phyloP scores from a whole-genome alignment of 37 sponge, comb jelly and placozoan species.

The Chondrilla cf. caribensis region DNA sequence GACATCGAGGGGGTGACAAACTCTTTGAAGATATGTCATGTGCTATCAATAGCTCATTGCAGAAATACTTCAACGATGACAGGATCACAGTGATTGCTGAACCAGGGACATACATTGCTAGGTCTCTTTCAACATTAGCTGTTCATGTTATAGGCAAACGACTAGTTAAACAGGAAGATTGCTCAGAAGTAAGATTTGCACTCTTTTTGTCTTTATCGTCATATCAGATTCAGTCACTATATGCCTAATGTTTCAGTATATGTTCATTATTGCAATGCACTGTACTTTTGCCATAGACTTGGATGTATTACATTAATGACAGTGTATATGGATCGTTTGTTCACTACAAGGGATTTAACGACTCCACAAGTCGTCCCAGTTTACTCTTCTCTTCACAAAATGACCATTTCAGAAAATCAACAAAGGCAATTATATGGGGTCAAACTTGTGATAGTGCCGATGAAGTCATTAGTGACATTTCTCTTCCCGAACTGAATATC shows the following conservation, averaged over 20 bases:
- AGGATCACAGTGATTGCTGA: too few relatives aligned
- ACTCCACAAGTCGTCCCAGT: background rate
- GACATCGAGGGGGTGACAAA: conserved; percentile 27
- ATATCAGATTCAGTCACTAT: too few relatives aligned
- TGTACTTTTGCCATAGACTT: background rate
- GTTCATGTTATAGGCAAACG: conserved; percentile 68
- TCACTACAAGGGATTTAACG: background rate
- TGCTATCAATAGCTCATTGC: background rate
- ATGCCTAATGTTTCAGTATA: background rate
- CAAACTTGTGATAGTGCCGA: conserved; percentile 88
- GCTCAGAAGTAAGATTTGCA: too few relatives aligned
- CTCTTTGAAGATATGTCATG: conserved; percentile 29
- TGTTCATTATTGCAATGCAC: too few relatives aligned
- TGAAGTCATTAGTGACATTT: conserved; percentile 34
- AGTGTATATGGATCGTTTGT: conserved; percentile 88
- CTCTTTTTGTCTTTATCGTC: too few relatives aligned
- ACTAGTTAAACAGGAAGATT: too few relatives aligned
- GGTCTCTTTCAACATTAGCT: conserved; percentile 50
- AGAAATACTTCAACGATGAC: background rate
- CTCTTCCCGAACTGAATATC: conserved; percentile 66
- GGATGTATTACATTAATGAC: conserved; percentile 91
- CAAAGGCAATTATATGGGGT: conserved; percentile 65
- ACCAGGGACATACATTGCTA: conserved; percentile 86
- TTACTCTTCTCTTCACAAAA: background rate
- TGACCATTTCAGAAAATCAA: background rate